These are phyloP conservation scores for Selenia dentaria DNA, from an alignment of 2,888 invertebrate genomes.

Conservation along the genomic window DNA sequence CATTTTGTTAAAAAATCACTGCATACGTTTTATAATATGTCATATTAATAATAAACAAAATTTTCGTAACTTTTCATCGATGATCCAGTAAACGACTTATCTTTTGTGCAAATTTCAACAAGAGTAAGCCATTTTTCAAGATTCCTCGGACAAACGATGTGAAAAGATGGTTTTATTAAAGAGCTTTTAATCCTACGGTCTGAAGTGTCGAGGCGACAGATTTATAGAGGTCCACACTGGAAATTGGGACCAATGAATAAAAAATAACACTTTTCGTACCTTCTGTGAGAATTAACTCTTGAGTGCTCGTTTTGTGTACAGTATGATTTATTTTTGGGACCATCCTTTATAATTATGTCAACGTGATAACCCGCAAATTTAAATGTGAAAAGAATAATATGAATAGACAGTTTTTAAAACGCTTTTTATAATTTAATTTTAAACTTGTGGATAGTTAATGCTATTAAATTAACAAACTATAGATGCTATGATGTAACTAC, in stretches of 20 bases:
- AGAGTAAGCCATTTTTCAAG: constrained; percentile 12
- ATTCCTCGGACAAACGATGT: constrained; percentile 10
- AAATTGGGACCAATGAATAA: constrained; percentile 46
- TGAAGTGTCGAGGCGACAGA: constrained; percentile 60
- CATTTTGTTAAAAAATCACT: too few relatives aligned
- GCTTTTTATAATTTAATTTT: too few relatives aligned
- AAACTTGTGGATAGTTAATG: too few relatives aligned
- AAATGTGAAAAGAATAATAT: too few relatives aligned
- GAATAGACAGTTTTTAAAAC: too few relatives aligned
- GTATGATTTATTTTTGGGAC: constrained; percentile 47
- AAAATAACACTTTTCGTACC: constrained; percentile 52
- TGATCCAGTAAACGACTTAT: not conserved
- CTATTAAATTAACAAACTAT: too few relatives aligned
- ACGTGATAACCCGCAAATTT: too few relatives aligned
- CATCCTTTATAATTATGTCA: too few relatives aligned
- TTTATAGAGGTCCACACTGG: constrained; percentile 63
- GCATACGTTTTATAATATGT: too few relatives aligned
- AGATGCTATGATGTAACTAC: too few relatives aligned
- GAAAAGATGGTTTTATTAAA: not conserved
- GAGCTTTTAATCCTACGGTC: constrained; percentile 39
- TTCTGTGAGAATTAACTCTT: constrained; percentile 56
- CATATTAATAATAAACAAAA: too few relatives aligned
- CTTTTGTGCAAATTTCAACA: constrained; percentile 7
- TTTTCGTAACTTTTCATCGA: constrained; percentile 5
- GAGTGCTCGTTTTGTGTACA: constrained; percentile 48